A percentile compares a stretch with the other conserved stretches of the same genome.
phyloP scores from a whole-genome alignment of 2,888 invertebrate species.

The Andrena dorsata region DNA sequence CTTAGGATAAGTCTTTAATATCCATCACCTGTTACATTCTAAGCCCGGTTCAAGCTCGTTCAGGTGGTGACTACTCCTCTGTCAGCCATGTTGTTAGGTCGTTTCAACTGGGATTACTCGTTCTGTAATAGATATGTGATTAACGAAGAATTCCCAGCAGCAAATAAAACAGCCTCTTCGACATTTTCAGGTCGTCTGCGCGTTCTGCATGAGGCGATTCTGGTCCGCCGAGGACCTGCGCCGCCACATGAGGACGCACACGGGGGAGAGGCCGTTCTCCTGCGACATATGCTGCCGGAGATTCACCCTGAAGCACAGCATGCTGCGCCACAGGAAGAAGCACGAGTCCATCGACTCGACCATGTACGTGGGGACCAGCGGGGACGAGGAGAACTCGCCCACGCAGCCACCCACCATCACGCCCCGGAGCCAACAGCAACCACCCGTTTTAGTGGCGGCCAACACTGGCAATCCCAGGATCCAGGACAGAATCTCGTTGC shows the following conservation, averaged over 20 bases:
- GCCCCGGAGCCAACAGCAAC: constrained; percentile 77
- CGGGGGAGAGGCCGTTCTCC: constrained; percentile 96
- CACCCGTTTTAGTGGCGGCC: constrained; percentile 61
- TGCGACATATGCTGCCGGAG: constrained; percentile 95
- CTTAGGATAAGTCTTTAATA: too few relatives aligned
- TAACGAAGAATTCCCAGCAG: neutral
- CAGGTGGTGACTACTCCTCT: neutral
- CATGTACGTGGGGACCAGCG: constrained; percentile 86
- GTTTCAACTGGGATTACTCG: neutral
- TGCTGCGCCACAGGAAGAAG: constrained; percentile 96
- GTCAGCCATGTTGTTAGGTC: neutral
- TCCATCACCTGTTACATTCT: too few relatives aligned
- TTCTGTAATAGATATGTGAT: constrained; percentile 22
- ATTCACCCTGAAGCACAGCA: constrained; percentile 97
- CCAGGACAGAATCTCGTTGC: constrained; percentile 79
- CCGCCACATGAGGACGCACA: constrained; percentile 97
- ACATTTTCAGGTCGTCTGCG: constrained; percentile 90
- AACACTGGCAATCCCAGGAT: constrained; percentile 66
- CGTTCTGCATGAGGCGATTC: constrained; percentile 96
- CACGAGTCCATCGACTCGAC: constrained; percentile 89
- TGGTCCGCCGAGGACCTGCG: constrained; percentile 98
- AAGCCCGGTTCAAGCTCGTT: too few relatives aligned
- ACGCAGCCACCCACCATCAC: constrained; percentile 79
- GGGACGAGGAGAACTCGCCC: constrained; percentile 85
- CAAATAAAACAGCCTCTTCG: constrained; percentile 26